Conservation (phyloP, 2,113 vertebrate genomes). For the Lamprologus speciosus region DNA sequence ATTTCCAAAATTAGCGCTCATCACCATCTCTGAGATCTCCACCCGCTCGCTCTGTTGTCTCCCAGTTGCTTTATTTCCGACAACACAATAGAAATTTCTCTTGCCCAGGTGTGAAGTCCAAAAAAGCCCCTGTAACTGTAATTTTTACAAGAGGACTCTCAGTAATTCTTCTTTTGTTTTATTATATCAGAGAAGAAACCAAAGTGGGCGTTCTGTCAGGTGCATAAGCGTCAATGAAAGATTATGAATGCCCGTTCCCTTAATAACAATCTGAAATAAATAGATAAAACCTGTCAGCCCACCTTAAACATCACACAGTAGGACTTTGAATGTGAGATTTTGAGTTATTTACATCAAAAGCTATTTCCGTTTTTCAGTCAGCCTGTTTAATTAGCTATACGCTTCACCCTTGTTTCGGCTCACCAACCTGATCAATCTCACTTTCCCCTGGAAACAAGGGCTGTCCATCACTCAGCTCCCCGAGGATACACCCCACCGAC, state of each 20-base stretch:
- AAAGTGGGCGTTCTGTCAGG: background rate
- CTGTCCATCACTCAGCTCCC: conserved; percentile 95
- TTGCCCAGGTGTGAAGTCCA: background rate
- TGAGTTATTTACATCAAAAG: background rate
- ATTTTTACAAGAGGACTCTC: background rate
- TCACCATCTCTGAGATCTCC: background rate
- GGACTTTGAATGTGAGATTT: background rate
- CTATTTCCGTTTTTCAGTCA: background rate
- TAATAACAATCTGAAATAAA: background rate
- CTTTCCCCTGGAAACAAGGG: conserved; percentile 97
- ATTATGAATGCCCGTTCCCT: background rate
- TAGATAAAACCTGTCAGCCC: background rate
- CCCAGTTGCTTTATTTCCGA: background rate
- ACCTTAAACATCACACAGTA: background rate
- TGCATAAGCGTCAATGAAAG: background rate
- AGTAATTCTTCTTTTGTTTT: background rate
- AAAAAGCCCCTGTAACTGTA: background rate
- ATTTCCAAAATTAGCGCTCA: background rate
- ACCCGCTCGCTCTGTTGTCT: background rate
- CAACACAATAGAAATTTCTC: background rate
- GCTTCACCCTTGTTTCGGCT: background rate
- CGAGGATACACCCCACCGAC: conserved; percentile 98
- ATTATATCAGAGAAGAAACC: background rate
- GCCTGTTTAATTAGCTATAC: background rate
- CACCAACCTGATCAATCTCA: conserved; percentile 85